Percentiles rank a stretch among this genome's conserved stretches.
These are phyloP conservation scores for Hoplodrina blanda DNA, from an alignment of 2,888 invertebrate species.

Conservation along the genomic window DNA sequence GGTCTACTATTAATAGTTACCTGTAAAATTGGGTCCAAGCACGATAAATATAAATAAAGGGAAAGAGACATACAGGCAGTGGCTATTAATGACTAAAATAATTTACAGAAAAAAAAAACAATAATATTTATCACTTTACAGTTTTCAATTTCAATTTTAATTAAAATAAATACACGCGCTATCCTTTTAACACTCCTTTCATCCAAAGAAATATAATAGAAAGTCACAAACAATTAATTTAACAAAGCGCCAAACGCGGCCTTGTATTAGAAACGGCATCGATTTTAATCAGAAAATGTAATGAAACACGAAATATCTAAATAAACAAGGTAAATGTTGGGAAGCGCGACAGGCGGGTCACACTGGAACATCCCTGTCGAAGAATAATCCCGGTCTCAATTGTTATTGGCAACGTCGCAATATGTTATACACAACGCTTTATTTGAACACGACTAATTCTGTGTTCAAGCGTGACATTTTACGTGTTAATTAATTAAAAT, in stretches of 20 bases:
- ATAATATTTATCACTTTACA: too few species aligned
- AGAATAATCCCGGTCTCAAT: slow-evolving; percentile 73
- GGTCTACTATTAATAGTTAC: not conserved
- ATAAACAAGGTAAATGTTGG: slow-evolving; percentile 56
- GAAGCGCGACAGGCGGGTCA: slow-evolving; percentile 66
- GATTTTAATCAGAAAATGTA: slow-evolving; percentile 65
- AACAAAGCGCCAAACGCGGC: slow-evolving; percentile 44
- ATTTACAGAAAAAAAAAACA: too few species aligned
- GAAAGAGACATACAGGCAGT: too few species aligned
- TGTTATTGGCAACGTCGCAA: slow-evolving; percentile 64
- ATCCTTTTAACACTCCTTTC: slow-evolving; percentile 5
- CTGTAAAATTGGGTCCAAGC: too few species aligned
- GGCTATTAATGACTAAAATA: not conserved
- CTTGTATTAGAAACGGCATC: slow-evolving; percentile 47
- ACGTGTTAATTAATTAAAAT: slow-evolving; percentile 31
- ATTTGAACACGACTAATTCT: slow-evolving; percentile 56
- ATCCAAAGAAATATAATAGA: slow-evolving; percentile 28
- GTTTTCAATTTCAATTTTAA: not conserved
- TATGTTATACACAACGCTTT: slow-evolving; percentile 57
- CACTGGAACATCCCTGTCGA: slow-evolving; percentile 63
- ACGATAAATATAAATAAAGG: too few species aligned
- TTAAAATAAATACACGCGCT: slow-evolving; percentile 2
- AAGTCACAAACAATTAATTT: slow-evolving; percentile 48
- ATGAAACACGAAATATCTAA: slow-evolving; percentile 63
- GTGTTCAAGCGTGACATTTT: slow-evolving; percentile 28